Evolutionary conservation across 2,888 invertebrate genomes (phyloP).

Genomic region (Biston betularia): DNA sequence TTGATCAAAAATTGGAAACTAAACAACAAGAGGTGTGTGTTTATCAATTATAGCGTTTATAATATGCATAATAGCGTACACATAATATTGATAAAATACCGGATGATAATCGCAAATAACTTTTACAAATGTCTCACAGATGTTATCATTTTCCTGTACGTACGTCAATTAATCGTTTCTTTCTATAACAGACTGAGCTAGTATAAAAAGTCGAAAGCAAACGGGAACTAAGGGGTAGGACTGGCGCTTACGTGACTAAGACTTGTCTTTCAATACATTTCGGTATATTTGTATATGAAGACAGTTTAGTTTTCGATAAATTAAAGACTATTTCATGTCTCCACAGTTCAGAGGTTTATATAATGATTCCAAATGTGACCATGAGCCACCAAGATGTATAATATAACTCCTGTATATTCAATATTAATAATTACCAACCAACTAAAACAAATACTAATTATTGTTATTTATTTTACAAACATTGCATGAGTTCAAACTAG

Average conservation of each 20-base stretch:
- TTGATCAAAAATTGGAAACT: background rate
- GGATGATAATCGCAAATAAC: background rate
- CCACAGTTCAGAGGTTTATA: background rate
- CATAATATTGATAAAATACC: conserved; percentile 7
- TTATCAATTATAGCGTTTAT: conserved; percentile 4
- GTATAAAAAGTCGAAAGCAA: too few species aligned
- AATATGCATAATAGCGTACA: conserved; percentile 12
- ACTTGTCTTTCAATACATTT: too few species aligned
- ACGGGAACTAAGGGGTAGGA: too few species aligned
- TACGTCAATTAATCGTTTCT: background rate
- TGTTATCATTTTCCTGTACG: conserved; percentile 3
- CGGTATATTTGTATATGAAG: too few species aligned
- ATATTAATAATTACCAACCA: too few species aligned
- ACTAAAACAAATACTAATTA: too few species aligned
- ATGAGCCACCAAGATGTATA: background rate
- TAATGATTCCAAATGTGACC: background rate
- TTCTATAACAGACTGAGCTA: background rate
- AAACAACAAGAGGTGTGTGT: background rate
- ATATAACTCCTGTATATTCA: background rate
- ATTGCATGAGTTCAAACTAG: too few species aligned
- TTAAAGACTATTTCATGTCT: too few species aligned
- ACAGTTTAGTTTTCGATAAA: too few species aligned
- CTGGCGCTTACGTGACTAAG: too few species aligned
- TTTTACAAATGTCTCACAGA: background rate
- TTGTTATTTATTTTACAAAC: too few species aligned